Percentiles rank a stretch among this genome's conserved stretches.
Conservation (phyloP, 2,113 vertebrate genomes). For the Austrofundulus limnaeus region DNA sequence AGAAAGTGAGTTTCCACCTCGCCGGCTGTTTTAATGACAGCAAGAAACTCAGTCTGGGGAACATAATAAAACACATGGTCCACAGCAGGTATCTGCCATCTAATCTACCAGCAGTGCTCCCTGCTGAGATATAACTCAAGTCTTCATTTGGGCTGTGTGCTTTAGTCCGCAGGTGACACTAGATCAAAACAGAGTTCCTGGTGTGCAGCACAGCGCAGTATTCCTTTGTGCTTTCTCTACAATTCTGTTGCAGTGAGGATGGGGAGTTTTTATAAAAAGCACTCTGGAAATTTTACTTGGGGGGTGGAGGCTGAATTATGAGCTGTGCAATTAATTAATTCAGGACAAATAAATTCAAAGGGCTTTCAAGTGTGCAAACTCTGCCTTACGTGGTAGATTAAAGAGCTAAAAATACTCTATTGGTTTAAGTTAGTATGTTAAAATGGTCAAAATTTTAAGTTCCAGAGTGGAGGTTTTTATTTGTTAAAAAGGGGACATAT, state of each 20-base stretch:
- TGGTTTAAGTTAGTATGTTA: too few species aligned
- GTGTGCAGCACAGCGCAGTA: conserved; percentile 24
- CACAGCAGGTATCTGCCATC: conserved; percentile 45
- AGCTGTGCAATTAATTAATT: too few species aligned
- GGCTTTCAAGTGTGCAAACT: too few species aligned
- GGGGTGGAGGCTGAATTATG: background rate
- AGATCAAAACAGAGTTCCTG: conserved; percentile 38
- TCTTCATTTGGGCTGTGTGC: conserved; percentile 33
- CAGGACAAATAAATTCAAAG: too few species aligned
- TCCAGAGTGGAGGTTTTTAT: too few species aligned
- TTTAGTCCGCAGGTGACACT: conserved; percentile 41
- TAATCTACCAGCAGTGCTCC: conserved; percentile 36
- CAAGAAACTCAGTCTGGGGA: conserved; percentile 34
- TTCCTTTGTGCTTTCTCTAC: conserved; percentile 20
- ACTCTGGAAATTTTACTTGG: background rate
- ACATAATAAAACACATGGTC: conserved; percentile 40
- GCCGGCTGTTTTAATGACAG: conserved; percentile 34
- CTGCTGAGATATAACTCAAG: conserved; percentile 39
- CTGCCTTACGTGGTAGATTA: too few species aligned
- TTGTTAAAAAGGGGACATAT: too few species aligned
- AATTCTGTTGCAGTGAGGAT: conserved; percentile 9
- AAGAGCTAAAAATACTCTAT: too few species aligned
- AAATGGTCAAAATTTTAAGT: too few species aligned
- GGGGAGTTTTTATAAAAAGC: background rate
- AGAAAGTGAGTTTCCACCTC: conserved; percentile 30